Conservation (phyloP, 2,797 vertebrate genomes). For the Carcharodon carcharias region DNA sequence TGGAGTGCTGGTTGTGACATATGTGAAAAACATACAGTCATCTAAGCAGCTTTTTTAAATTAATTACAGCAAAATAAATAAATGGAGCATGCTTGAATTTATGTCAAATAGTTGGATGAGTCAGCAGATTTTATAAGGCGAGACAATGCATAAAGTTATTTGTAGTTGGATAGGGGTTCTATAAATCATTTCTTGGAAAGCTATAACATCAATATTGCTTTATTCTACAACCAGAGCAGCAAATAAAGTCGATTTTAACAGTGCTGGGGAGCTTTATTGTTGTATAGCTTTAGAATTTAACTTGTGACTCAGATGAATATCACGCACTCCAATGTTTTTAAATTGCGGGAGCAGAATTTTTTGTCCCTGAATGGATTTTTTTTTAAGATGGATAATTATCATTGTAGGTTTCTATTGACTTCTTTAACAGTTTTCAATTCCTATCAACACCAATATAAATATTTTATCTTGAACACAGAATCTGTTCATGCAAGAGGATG, state of each 20-base stretch:
- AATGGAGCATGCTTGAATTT: background rate
- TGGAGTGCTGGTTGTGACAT: background rate
- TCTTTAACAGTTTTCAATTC: background rate
- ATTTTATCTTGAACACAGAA: background rate
- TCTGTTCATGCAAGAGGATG: background rate
- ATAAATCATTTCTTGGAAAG: background rate
- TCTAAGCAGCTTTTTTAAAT: background rate
- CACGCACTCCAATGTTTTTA: background rate
- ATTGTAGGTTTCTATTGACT: background rate
- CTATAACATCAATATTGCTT: background rate
- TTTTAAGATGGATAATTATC: background rate
- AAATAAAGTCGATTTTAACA: background rate
- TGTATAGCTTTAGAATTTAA: background rate
- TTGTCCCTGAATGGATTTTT: background rate
- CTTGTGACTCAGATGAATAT: background rate
- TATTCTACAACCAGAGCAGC: background rate
- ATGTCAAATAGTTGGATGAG: background rate
- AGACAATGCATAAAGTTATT: background rate
- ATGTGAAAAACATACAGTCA: background rate
- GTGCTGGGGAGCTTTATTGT: background rate
- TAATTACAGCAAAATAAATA: constrained; percentile 29
- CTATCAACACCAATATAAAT: background rate
- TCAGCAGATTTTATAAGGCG: background rate
- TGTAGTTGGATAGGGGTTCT: background rate
- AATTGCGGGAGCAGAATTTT: background rate